Evolutionary conservation across 2,888 invertebrate genomes (phyloP).

Genomic region (Drosophila robusta): DNA sequence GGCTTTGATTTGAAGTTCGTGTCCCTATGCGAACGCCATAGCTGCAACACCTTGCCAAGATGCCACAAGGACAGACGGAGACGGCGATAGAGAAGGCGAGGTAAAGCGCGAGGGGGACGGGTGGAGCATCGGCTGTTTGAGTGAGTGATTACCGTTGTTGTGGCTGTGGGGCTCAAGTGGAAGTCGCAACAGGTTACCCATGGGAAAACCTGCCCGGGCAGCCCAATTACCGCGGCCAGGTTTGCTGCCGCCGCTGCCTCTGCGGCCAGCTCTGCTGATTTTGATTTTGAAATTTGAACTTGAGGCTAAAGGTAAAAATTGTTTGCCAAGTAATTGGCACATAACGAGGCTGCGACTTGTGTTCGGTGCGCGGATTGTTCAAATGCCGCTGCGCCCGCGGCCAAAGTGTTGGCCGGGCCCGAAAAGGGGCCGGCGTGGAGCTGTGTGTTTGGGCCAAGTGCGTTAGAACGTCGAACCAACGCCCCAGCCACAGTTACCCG

Average conservation of each 20-base stretch:
- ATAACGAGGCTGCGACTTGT: slow-evolving; percentile 66
- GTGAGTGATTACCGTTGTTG: slow-evolving; percentile 76
- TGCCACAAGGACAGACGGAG: slow-evolving; percentile 13
- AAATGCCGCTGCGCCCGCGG: slow-evolving; percentile 21
- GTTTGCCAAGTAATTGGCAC: slow-evolving; percentile 84
- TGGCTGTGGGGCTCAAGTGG: slow-evolving; percentile 53
- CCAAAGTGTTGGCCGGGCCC: slow-evolving; percentile 16
- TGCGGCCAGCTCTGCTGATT: slow-evolving; percentile 54
- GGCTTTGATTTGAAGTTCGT: slow-evolving; percentile 84
- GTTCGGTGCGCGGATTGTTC: background rate
- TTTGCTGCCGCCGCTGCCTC: slow-evolving; percentile 5
- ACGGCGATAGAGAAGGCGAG: background rate
- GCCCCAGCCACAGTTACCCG: slow-evolving; percentile 54
- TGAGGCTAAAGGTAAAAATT: slow-evolving; percentile 85
- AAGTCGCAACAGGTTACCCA: slow-evolving; percentile 81
- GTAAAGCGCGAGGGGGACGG: background rate
- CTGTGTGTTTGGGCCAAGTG: slow-evolving; percentile 34
- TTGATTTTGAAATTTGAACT: slow-evolving; percentile 85
- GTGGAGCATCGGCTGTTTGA: slow-evolving; percentile 49
- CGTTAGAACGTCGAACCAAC: slow-evolving; percentile 69
- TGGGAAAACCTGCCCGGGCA: slow-evolving; percentile 70
- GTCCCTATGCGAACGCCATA: slow-evolving; percentile 79
- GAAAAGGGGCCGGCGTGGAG: slow-evolving; percentile 1
- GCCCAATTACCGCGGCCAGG: slow-evolving; percentile 65
- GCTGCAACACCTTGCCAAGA: slow-evolving; percentile 72